phyloP scores from a whole-genome alignment of 2,888 invertebrate species.

The Mesopsocus fuscifrons region DNA sequence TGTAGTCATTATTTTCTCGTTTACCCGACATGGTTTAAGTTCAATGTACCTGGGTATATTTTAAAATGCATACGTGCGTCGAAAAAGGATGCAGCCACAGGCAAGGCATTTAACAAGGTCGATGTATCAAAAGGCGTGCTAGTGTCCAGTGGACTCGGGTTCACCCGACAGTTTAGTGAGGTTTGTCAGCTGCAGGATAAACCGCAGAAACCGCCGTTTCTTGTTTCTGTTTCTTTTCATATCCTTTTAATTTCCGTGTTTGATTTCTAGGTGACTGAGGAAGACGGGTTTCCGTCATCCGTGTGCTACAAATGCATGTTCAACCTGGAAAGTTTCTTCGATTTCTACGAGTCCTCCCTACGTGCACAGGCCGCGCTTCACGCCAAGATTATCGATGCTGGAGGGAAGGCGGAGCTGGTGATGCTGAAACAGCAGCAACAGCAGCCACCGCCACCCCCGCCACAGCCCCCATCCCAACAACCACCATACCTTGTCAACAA shows the following conservation, averaged over 20 bases:
- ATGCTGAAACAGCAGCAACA: not conserved
- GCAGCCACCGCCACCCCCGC: conserved; percentile 4
- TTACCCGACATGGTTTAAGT: too few species aligned
- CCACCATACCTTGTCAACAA: not conserved
- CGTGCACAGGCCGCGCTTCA: conserved; percentile 24
- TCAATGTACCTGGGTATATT: too few species aligned
- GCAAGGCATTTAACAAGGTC: too few species aligned
- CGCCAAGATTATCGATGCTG: not conserved
- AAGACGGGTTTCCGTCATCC: conserved; percentile 30
- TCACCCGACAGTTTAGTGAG: too few species aligned
- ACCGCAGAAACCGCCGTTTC: too few species aligned
- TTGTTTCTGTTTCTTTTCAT: not conserved
- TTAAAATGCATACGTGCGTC: too few species aligned
- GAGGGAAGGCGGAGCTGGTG: not conserved
- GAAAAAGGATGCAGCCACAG: too few species aligned
- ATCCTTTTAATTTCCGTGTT: too few species aligned
- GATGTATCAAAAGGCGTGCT: too few species aligned
- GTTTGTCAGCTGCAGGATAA: too few species aligned
- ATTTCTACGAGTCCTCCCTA: conserved; percentile 29
- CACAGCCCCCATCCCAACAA: conserved; percentile 6
- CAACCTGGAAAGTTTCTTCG: conserved; percentile 30
- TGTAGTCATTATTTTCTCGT: too few species aligned
- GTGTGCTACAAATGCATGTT: conserved; percentile 31
- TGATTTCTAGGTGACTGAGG: conserved; percentile 26
- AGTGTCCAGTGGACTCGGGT: too few species aligned